Conservation (phyloP, 2,113 vertebrate species). For the Melanerpes formicivorus region DNA sequence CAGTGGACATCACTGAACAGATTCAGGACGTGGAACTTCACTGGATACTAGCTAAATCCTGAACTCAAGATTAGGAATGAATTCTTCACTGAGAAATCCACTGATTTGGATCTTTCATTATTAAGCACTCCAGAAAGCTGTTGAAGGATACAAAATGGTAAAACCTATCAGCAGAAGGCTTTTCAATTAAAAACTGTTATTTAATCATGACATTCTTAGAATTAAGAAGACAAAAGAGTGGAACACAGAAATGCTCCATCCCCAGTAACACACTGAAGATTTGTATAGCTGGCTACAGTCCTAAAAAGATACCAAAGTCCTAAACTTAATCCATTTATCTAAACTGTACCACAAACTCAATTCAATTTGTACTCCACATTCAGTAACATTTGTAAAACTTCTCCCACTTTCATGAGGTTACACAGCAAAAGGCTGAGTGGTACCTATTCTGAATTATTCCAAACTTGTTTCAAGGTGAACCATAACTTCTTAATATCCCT, state of each 20-base stretch:
- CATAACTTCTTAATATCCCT: background rate
- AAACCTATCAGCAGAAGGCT: background rate
- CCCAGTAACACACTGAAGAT: background rate
- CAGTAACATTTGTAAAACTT: background rate
- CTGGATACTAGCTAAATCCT: background rate
- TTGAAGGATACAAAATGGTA: too few species aligned
- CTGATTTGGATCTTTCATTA: rapidly evolving
- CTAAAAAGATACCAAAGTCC: background rate
- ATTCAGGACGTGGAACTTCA: background rate
- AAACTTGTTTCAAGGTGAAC: background rate
- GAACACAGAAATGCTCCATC: background rate
- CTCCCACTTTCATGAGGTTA: background rate
- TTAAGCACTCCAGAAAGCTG: background rate
- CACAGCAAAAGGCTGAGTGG: background rate
- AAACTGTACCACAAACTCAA: background rate
- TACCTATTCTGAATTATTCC: background rate
- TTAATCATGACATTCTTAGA: background rate
- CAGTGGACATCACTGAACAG: background rate
- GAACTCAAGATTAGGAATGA: background rate
- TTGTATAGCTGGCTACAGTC: background rate
- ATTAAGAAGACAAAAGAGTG: background rate
- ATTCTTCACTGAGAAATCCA: background rate
- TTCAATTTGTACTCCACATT: background rate
- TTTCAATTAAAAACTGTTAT: background rate
- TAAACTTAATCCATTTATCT: background rate